A percentile compares a stretch with the other conserved stretches of the same genome.
Evolutionary conservation across 2,113 vertebrate species (phyloP).

Genomic region (Empidonax alnorum): DNA sequence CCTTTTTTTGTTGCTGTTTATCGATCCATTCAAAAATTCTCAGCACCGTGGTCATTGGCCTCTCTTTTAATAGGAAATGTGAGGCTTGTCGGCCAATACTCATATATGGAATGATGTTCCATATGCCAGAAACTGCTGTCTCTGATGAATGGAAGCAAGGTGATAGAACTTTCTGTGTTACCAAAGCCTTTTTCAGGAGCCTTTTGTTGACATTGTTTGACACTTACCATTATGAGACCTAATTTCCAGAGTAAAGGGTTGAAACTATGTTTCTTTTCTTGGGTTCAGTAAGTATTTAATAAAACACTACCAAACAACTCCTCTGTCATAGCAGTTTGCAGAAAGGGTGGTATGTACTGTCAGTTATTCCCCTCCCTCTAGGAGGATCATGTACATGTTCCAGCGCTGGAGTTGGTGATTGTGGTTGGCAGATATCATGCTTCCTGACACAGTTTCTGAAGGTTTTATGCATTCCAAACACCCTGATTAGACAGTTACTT

Average conservation of each 20-base stretch:
- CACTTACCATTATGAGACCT: neutral
- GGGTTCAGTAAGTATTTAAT: neutral
- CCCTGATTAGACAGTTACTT: neutral
- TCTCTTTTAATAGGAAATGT: neutral
- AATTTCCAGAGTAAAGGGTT: neutral
- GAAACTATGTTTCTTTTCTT: neutral
- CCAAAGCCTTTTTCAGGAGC: neutral
- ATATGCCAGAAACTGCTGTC: neutral
- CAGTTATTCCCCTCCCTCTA: neutral
- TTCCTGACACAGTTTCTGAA: neutral
- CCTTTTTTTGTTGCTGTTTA: neutral
- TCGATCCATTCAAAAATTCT: neutral
- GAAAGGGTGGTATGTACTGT: neutral
- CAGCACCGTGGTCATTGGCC: neutral
- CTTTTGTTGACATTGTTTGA: neutral
- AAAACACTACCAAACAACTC: neutral
- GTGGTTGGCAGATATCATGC: neutral
- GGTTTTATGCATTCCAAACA: neutral
- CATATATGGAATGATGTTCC: neutral
- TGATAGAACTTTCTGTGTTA: neutral
- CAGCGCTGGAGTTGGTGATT: neutral
- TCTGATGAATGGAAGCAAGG: neutral
- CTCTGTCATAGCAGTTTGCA: neutral
- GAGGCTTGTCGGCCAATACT: fast-evolving
- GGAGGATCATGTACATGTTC: neutral